Evolutionary conservation across 2,888 invertebrate species (phyloP), one percentile per base, ranked within the genome.

Genomic region (Sicus ferrugineus): DNA sequence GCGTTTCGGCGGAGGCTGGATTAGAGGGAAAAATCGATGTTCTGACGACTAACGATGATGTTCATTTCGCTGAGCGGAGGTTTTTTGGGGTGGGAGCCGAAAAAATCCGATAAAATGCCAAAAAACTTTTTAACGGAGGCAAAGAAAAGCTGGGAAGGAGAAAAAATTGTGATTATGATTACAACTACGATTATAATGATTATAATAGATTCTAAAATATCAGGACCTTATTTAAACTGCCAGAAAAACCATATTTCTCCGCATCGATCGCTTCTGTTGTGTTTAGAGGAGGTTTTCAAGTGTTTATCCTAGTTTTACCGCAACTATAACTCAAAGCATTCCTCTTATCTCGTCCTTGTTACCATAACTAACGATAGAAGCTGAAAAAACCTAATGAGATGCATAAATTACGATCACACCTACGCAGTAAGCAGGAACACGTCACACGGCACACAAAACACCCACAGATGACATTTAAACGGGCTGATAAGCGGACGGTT

Each of bases 361-460:
- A 42, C 42, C 14, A n/a, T 42, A 9, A 42, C 42, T 42, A 42
- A 42, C n/a, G 42, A 42, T 3, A 42, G 42, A 14, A n/a, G 3
- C 42, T 42, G 42, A n/a, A 14, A 42, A 42, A 58, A 69, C 52
- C 78, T 80, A 80, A 80, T 80, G 79, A 80, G 79, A 81, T 78
- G 79, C 79, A 79, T 79, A 80, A 80, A 80, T 80, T 79, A 42
- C n/a, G 42, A 9, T n/a, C 42, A 42, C 42, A 42, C 3, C 42
- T 5, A 14, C 9, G n/a, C n/a, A n/a, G n/a, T n/a, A n/a, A n/a
- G n/a, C n/a, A n/a, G n/a, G n/a, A n/a, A n/a, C n/a, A n/a, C n/a
- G n/a, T n/a, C n/a, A n/a, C n/a, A n/a, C n/a, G n/a, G n/a, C n/a
- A n/a, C n/a, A n/a, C n/a, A 75, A 38, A 69, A 70, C 70, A 73